Percentiles rank a stretch among this genome's conserved stretches.
These are phyloP conservation scores for Knipowitschia caucasica DNA, from an alignment of 2,797 vertebrate species.

Conservation along the genomic window DNA sequence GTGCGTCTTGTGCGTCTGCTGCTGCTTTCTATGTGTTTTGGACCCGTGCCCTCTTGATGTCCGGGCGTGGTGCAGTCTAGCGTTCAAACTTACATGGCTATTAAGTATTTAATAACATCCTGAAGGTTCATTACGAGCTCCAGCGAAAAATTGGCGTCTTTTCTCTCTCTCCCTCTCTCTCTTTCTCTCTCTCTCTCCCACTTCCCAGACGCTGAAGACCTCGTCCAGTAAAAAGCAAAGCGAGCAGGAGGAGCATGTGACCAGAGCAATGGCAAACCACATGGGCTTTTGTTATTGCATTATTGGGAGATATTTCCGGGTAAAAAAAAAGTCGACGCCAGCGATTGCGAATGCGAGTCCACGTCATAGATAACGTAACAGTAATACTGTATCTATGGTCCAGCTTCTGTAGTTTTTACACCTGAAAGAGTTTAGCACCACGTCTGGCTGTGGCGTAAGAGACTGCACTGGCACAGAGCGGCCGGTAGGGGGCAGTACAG, in stretches of 20 bases:
- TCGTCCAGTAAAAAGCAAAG: constrained; percentile 1
- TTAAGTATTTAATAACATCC: not conserved
- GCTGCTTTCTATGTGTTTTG: not conserved
- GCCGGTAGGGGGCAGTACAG: no score
- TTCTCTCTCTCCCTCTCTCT: no score
- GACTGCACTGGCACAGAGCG: no score
- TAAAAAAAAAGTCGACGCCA: constrained; percentile 29
- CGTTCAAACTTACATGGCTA: constrained; percentile 60
- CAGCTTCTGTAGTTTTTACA: no score
- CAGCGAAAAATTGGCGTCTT: no score
- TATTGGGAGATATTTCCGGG: constrained; percentile 61
- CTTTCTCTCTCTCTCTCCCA: no score
- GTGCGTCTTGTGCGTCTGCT: no score
- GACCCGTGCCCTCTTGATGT: constrained; percentile 13
- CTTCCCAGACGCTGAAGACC: not conserved
- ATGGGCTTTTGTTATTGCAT: constrained; percentile 58
- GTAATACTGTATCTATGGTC: no score
- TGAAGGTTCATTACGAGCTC: not conserved
- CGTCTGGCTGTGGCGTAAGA: no score
- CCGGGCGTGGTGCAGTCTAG: constrained; percentile 84
- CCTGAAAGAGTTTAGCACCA: no score
- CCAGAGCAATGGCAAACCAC: constrained; percentile 65
- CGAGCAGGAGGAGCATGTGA: constrained; percentile 68
- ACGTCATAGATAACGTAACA: no score
- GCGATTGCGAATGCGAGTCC: no score